Base-by-base conservation (phyloP, 2,797 vertebrate species). In the Bryconaethiops microstoma region DNA sequence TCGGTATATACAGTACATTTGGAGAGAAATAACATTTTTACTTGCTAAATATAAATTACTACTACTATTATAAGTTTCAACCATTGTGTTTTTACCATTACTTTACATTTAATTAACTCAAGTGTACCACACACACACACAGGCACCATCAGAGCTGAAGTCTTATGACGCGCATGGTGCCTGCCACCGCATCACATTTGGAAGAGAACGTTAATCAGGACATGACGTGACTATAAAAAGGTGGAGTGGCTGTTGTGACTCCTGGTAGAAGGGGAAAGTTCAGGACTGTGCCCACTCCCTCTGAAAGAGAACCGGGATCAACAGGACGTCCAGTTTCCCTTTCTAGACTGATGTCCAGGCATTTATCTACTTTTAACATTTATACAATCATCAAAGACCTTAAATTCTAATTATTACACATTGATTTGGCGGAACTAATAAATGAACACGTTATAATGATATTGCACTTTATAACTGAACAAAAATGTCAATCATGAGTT, bases 1-100 rank as follows among this genome's bases (percentile, higher is more conserved):
- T 82, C 84, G 55, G 35, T 86, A 57, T 84, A 77, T 88, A 89
- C 85, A 89, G 82, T 87, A 88, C 79, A 7, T 87, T 63, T 29
- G 42, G 76, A 69, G 23, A 62, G 0, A 54, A 23, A n/a, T 65
- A 39, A 77, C 25, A 29, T 78, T 63, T 17, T 48, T 25, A 62
- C 21, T 74, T 55, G n/a, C 5, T 19, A 76, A 35, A n/a, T 39
- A 60, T n/a, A 67, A 59, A 77, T 42, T 4, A 14, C 69, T 54
- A 71, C 12, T 54, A 35, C 8, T 2, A 23, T n/a, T 50, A 16
- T 35, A 35, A 35, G 7, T 29, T 7, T 21, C 14, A 21, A n/a
- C 65, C 42, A 42, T 19, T 45, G 5, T n/a, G 12, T 52, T 19
- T 52, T 54, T 39, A 29, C 48, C 10, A 17, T 3, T 52, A 45